phyloP scores from a whole-genome alignment of 2,888 invertebrate species.

The Baccha elongata region DNA sequence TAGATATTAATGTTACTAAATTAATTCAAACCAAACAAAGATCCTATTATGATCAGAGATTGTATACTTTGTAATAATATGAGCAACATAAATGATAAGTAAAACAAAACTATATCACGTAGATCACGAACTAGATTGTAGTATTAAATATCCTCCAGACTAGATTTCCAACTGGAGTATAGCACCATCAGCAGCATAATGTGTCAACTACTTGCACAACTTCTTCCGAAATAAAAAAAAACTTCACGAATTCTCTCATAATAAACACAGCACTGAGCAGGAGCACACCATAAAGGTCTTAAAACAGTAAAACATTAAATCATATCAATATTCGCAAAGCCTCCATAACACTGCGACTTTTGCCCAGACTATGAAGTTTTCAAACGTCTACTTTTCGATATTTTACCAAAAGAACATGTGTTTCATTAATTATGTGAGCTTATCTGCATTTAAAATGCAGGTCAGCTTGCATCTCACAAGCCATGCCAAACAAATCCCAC shows the following conservation, averaged over 20 bases:
- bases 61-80: background rate
- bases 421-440: conserved; percentile 64
- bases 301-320: conserved; percentile 38
- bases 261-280: background rate
- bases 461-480: conserved; percentile 47
- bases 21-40: conserved; percentile 5
- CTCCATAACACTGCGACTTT: background rate
- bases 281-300: background rate
- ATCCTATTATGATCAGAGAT: background rate
- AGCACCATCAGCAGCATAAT: background rate
- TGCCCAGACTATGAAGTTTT: conserved; percentile 1
- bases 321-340: conserved; percentile 48
- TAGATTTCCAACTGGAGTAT: background rate
- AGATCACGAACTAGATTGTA: conserved; percentile 33
- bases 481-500: conserved; percentile 50
- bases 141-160: conserved; percentile 16
- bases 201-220: conserved; percentile 36
- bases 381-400: conserved; percentile 7
- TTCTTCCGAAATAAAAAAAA: background rate
- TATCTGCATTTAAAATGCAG: conserved; percentile 68
- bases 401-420: conserved; percentile 35
- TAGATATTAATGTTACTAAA: too few relatives aligned
- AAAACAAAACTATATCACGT: conserved; percentile 4
- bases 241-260: conserved; percentile 32
- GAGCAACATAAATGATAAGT: conserved; percentile 9